Evolutionary conservation across 2,888 invertebrate species (phyloP).

Genomic region (Agonopterix arenella): DNA sequence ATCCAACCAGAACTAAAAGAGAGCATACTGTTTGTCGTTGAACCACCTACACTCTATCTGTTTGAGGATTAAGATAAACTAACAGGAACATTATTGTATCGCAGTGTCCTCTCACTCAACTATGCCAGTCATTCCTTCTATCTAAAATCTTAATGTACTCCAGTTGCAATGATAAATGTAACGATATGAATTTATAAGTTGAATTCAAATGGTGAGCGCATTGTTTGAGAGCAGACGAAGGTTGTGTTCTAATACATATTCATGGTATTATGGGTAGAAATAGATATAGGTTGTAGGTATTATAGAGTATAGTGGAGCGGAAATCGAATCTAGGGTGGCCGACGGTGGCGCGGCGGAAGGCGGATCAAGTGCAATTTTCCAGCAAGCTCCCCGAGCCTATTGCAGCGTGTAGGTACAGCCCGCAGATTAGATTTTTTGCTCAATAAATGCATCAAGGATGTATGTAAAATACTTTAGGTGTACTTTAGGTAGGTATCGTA

Average conservation of each 20-base stretch:
- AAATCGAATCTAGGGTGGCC: constrained; percentile 44
- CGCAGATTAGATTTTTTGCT: too few relatives aligned
- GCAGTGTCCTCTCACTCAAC: not conserved
- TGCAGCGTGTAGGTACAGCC: constrained; percentile 1
- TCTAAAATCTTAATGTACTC: constrained; percentile 1
- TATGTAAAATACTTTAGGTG: too few relatives aligned
- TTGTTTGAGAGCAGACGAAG: constrained; percentile 10
- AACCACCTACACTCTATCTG: too few relatives aligned
- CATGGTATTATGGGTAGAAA: constrained; percentile 10
- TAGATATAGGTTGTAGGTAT: not conserved
- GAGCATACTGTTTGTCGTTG: too few relatives aligned
- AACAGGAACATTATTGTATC: too few relatives aligned
- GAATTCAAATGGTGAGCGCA: constrained; percentile 14
- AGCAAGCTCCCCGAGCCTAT: constrained; percentile 28
- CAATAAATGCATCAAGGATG: too few relatives aligned
- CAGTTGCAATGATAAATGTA: constrained; percentile 9
- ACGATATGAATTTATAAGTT: constrained; percentile 10
- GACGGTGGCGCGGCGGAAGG: constrained; percentile 27
- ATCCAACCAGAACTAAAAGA: too few relatives aligned
- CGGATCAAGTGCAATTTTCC: constrained; percentile 61
- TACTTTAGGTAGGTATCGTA: too few relatives aligned
- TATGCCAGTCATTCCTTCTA: not conserved
- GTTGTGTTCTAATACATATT: constrained; percentile 24
- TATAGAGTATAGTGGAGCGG: constrained; percentile 25
- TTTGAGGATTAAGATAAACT: too few relatives aligned